These are phyloP conservation scores for Odontamblyopus lacepedii DNA, from an alignment of 2,797 vertebrate species.

Conservation along the genomic window DNA sequence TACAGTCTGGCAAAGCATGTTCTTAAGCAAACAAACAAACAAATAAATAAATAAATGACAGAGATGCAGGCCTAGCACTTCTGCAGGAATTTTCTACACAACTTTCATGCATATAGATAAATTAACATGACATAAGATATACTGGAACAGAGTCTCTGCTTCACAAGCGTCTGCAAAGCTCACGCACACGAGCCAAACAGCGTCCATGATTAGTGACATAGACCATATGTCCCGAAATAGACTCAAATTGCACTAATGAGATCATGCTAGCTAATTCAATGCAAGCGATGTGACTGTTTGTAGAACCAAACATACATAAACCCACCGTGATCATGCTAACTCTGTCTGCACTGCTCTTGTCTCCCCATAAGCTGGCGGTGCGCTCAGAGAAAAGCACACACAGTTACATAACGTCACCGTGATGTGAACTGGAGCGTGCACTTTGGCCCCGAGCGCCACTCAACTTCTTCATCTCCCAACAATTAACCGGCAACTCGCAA, in stretches of 20 bases:
- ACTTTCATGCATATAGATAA: background rate
- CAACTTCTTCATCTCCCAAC: constrained; percentile 45
- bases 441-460: constrained; percentile 37
- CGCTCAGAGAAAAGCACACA: background rate
- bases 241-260: constrained; percentile 31
- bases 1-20: no score
- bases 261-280: constrained; percentile 22
- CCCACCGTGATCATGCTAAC: background rate
- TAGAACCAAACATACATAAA: constrained; percentile 8
- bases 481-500: constrained; percentile 38
- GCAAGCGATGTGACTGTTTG: background rate
- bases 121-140: no score
- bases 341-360: constrained; percentile 16
- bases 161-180: background rate
- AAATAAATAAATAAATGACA: no score
- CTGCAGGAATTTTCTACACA: background rate
- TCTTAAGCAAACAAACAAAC: no score
- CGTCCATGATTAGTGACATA: constrained; percentile 18
- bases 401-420: constrained; percentile 52
- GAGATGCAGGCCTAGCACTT: background rate
- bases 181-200: constrained; percentile 9
- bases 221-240: background rate
- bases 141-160: background rate
- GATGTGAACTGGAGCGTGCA: constrained; percentile 71
- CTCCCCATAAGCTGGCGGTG: constrained; percentile 38